Evolutionary conservation across 2,888 invertebrate genomes (phyloP).

Genomic region (Callyntrura sp.): DNA sequence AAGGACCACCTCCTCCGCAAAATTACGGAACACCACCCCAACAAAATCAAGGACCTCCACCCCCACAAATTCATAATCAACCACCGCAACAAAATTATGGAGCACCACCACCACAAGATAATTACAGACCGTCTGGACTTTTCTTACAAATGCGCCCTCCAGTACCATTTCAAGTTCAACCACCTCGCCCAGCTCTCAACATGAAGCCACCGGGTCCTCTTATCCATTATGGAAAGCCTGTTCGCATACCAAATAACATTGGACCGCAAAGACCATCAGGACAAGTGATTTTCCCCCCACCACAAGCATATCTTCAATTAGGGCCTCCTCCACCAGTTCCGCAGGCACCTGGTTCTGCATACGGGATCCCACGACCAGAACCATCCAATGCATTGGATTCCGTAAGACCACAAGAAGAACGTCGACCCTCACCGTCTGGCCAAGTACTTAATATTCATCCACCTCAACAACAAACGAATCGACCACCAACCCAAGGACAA

Average conservation of each 20-base stretch:
- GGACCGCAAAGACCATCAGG: constrained; percentile 74
- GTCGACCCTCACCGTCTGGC: constrained; percentile 72
- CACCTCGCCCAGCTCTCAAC: constrained; percentile 57
- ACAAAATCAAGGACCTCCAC: constrained; percentile 54
- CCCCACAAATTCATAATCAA: not conserved
- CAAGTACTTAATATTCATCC: constrained; percentile 67
- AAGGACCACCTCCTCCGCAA: constrained; percentile 13
- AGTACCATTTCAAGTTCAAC: constrained; percentile 59
- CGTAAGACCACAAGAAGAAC: constrained; percentile 54
- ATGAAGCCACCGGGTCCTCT: constrained; percentile 69
- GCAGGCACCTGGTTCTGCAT: constrained; percentile 4
- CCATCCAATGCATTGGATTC: constrained; percentile 3
- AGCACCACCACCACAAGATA: constrained; percentile 46
- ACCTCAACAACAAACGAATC: constrained; percentile 33
- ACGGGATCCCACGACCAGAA: constrained; percentile 56
- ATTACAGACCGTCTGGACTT: constrained; percentile 39
- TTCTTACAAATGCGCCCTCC: constrained; percentile 74
- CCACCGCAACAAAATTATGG: not conserved
- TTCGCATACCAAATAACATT: constrained; percentile 68
- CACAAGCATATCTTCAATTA: constrained; percentile 71
- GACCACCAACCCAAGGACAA: constrained; percentile 14
- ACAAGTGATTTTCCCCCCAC: constrained; percentile 72
- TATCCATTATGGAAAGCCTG: constrained; percentile 68
- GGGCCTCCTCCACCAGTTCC: constrained; percentile 58
- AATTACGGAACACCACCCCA: constrained; percentile 31